phyloP scores from a whole-genome alignment of 2,888 invertebrate species.

The Scaptodrosophila latifasciaeformis region DNA sequence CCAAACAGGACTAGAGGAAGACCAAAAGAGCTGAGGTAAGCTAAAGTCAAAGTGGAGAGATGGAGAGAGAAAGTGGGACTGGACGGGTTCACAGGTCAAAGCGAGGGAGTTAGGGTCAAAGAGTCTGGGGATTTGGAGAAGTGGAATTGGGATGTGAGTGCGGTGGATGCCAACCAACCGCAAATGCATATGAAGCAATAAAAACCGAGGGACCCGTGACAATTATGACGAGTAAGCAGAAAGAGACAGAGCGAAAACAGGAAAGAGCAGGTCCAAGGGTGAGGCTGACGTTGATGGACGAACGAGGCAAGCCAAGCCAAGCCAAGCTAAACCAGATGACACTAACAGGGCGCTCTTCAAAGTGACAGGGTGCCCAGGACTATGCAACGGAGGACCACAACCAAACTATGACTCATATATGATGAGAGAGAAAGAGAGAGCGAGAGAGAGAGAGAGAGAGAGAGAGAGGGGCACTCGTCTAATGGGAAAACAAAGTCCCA shows the following conservation, averaged over 20 bases:
- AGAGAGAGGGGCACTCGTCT: neutral
- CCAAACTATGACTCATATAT: neutral
- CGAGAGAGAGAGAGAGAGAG: too few species aligned
- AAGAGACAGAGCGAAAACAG: slow-evolving; percentile 12
- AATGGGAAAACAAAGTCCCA: slow-evolving; percentile 23
- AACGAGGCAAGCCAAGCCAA: neutral
- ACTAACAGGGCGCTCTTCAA: slow-evolving; percentile 18
- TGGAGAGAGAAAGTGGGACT: too few species aligned
- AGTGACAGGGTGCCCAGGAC: slow-evolving; percentile 17
- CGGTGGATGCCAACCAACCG: neutral
- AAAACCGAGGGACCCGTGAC: slow-evolving; percentile 36
- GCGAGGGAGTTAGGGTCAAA: too few species aligned
- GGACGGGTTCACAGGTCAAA: neutral
- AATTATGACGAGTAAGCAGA: slow-evolving; percentile 44
- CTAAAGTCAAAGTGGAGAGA: too few species aligned
- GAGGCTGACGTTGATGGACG: neutral
- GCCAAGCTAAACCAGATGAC: slow-evolving; percentile 4
- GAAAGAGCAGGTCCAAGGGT: neutral
- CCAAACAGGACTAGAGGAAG: too few species aligned
- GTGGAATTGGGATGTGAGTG: too few species aligned
- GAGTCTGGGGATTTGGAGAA: too few species aligned
- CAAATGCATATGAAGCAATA: neutral
- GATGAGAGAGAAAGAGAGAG: too few species aligned
- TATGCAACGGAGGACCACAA: too few species aligned
- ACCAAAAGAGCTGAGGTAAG: too few species aligned